phyloP scores from a whole-genome alignment of 2,113 vertebrate species.

The Scytalopus superciliaris region DNA sequence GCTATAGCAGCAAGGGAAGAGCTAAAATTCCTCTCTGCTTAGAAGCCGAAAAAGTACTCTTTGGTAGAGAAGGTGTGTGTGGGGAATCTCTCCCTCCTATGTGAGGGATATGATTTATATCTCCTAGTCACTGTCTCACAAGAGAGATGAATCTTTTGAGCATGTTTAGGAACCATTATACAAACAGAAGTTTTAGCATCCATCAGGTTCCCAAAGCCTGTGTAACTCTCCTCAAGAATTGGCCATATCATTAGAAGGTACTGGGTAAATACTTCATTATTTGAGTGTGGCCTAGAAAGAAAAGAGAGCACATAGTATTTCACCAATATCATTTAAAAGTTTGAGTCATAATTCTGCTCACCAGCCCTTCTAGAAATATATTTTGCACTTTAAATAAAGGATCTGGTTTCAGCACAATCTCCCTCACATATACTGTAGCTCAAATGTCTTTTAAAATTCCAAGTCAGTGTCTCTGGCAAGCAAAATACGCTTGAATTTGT shows the following conservation, averaged over 20 bases:
- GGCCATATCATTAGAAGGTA: neutral
- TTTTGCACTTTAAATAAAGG: neutral
- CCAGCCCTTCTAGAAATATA: neutral
- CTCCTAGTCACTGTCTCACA: neutral
- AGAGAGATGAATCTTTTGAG: neutral
- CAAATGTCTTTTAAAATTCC: neutral
- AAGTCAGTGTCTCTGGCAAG: neutral
- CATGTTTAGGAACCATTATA: neutral
- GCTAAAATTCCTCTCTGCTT: neutral
- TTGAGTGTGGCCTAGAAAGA: neutral
- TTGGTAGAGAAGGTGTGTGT: neutral
- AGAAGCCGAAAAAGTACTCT: neutral
- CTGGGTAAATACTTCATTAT: neutral
- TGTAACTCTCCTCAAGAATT: neutral
- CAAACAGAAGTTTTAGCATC: neutral
- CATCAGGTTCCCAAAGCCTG: neutral
- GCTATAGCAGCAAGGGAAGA: neutral
- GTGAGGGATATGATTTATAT: neutral
- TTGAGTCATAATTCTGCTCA: neutral
- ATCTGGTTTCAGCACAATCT: neutral
- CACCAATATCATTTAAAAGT: neutral
- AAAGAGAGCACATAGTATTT: neutral
- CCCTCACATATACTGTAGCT: neutral
- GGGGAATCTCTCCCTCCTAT: neutral
- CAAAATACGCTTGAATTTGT: neutral